phyloP scores from a whole-genome alignment of 1,140 invertebrate species.

The Idris sp. region DNA sequence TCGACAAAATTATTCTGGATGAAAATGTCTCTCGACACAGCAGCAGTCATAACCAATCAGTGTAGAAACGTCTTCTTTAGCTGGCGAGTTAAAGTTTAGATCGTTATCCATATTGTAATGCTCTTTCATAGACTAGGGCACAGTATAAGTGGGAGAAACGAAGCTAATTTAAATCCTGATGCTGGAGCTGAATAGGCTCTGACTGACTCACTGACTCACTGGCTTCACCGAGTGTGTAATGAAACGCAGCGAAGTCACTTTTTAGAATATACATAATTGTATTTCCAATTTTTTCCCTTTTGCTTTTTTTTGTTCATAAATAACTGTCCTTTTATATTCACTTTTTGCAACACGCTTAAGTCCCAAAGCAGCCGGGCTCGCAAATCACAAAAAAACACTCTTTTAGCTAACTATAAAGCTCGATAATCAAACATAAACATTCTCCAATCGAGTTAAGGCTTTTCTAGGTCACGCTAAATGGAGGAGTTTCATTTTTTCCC shows the following conservation, averaged over 20 bases:
- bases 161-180: slow-evolving; percentile 61
- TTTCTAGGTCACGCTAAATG: slow-evolving; percentile 25
- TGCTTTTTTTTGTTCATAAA: too few species aligned
- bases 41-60: slow-evolving; percentile 57
- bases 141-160: slow-evolving; percentile 51
- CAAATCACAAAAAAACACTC: slow-evolving; percentile 23
- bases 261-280: slow-evolving; percentile 33
- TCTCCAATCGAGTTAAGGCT: slow-evolving; percentile 18
- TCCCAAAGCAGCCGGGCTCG: slow-evolving; percentile 7
- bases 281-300: too few species aligned
- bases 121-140: slow-evolving; percentile 47
- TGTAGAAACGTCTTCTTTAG: slow-evolving; percentile 54
- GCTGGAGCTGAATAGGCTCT: slow-evolving; percentile 48
- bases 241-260: slow-evolving; percentile 21
- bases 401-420: slow-evolving; percentile 25
- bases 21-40: slow-evolving; percentile 37
- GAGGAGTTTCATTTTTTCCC: slow-evolving; percentile 1
- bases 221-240: slow-evolving; percentile 16
- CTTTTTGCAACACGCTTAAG: too few species aligned
- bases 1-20: slow-evolving; percentile 39
- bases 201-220: slow-evolving; percentile 49
- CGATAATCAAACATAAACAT: slow-evolving; percentile 45
- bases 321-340: too few species aligned
- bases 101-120: slow-evolving; percentile 61
- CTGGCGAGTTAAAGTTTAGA: slow-evolving; percentile 59